A percentile compares a stretch with the other conserved stretches of the same genome.
Conservation (phyloP, 1,140 invertebrate genomes). For the Thalassaphorura encarpata region DNA sequence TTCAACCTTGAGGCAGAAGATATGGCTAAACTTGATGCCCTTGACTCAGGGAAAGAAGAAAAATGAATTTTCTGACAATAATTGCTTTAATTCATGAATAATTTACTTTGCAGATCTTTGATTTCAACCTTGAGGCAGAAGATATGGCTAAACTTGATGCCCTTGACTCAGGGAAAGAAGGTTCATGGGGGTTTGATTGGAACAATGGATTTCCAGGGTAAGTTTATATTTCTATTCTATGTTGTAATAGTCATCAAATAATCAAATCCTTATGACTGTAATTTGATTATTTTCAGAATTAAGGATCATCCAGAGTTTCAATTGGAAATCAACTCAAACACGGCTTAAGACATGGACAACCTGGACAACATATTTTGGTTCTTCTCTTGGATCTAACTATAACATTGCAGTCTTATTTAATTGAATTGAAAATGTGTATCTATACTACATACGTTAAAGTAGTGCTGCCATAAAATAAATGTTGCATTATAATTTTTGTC, state of each 20-base stretch:
- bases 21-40: constrained; percentile 34
- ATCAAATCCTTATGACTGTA: neutral
- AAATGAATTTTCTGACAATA: neutral
- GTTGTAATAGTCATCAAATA: neutral
- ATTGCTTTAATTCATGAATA: neutral
- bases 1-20: constrained; percentile 40
- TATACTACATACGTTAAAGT: too few relatives aligned
- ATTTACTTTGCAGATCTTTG: constrained; percentile 33
- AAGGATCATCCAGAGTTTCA: constrained; percentile 4
- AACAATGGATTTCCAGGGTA: neutral
- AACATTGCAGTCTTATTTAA: too few relatives aligned
- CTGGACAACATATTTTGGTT: too few relatives aligned
- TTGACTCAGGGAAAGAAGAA: constrained; percentile 28
- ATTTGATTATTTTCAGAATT: neutral
- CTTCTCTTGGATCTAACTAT: too few relatives aligned
- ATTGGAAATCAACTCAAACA: too few relatives aligned
- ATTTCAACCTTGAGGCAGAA: constrained; percentile 38
- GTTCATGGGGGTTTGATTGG: constrained; percentile 6
- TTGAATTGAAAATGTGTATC: too few relatives aligned
- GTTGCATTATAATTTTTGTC: too few relatives aligned
- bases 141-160: constrained; percentile 37
- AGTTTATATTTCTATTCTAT: neutral
- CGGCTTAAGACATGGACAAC: too few relatives aligned
- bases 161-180: constrained; percentile 28
- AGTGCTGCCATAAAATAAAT: too few relatives aligned